These are phyloP conservation scores for Xestia rhomboidea DNA, from an alignment of 2,888 invertebrate genomes.

Conservation along the genomic window DNA sequence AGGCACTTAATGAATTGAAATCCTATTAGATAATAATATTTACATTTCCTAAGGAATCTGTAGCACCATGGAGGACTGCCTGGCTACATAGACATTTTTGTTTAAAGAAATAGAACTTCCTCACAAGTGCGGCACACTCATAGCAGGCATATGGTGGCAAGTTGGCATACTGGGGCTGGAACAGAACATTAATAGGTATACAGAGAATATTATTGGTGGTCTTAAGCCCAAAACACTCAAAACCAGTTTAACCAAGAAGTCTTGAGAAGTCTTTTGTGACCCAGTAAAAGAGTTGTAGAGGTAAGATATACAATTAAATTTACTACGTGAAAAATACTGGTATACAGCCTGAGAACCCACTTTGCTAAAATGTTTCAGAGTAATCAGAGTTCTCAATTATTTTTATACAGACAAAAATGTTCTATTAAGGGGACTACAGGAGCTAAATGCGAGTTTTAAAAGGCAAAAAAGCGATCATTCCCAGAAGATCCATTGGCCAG, in stretches of 20 bases:
- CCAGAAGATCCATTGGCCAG: too few species aligned
- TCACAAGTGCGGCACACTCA: slow-evolving; percentile 80
- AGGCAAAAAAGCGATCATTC: too few species aligned
- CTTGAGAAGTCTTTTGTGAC: background rate
- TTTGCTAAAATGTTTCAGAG: background rate
- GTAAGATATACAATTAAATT: background rate
- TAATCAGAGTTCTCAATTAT: background rate
- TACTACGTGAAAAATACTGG: background rate
- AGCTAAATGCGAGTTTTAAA: too few species aligned
- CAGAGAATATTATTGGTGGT: background rate
- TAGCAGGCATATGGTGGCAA: slow-evolving; percentile 81
- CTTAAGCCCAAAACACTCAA: background rate
- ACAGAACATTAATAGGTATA: slow-evolving; percentile 27
- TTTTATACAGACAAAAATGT: background rate
- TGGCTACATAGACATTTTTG: slow-evolving; percentile 80
- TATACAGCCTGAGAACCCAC: background rate
- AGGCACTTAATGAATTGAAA: background rate
- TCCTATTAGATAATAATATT: background rate
- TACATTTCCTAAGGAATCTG: slow-evolving; percentile 78
- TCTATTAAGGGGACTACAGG: too few species aligned
- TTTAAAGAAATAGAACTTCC: slow-evolving; percentile 79
- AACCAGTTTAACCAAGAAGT: background rate
- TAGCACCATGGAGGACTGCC: slow-evolving; percentile 74
- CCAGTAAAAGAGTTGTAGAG: background rate
- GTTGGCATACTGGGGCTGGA: slow-evolving; percentile 72